Percentiles rank a stretch among this genome's conserved stretches.
These are phyloP conservation scores for Chelonus insularis DNA, from an alignment of 1,140 invertebrate species.

Conservation along the genomic window DNA sequence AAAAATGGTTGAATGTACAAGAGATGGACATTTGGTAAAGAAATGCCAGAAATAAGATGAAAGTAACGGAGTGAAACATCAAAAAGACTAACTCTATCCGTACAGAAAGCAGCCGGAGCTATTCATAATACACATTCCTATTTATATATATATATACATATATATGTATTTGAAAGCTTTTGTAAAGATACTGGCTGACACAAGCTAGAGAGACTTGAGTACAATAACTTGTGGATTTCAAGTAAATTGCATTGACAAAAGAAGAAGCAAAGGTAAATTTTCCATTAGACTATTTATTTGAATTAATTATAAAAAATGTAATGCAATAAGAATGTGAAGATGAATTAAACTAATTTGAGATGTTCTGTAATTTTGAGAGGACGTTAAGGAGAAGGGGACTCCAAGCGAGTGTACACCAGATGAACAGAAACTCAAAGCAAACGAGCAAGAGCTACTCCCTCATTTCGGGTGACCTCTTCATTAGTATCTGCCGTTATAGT, in stretches of 20 bases:
- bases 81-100: no score
- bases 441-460: constrained; percentile 6
- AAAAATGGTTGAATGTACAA: no score
- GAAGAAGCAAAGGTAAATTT: background rate
- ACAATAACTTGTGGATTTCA: background rate
- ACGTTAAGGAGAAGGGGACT: background rate
- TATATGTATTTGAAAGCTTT: no score
- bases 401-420: background rate
- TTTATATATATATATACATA: no score
- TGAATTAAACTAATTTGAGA: background rate
- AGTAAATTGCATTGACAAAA: background rate
- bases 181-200: no score
- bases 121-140: no score
- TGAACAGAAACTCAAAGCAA: constrained; percentile 10
- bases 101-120: no score
- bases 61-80: no score
- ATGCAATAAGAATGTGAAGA: background rate
- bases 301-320: background rate
- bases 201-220: no score
- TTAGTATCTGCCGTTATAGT: constrained; percentile 31
- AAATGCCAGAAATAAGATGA: no score
- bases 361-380: background rate
- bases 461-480: constrained; percentile 38
- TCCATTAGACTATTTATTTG: background rate
- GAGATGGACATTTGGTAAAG: no score